These are phyloP conservation scores for Lucilia cuprina DNA, from an alignment of 1,140 invertebrate species.

Conservation along the genomic window DNA sequence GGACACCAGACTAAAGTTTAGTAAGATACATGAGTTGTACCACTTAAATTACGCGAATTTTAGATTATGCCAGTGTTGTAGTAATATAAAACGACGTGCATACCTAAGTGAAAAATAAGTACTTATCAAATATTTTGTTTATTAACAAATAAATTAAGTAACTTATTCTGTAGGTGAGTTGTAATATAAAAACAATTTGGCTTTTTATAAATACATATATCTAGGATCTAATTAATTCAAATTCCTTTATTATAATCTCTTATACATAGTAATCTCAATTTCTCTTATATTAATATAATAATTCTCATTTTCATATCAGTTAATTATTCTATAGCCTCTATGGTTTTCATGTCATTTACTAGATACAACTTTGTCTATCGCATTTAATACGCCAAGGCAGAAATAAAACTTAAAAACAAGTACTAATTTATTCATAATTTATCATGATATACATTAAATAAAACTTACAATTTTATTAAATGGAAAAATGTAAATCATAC, in stretches of 20 bases:
- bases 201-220: neutral
- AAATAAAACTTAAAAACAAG: neutral
- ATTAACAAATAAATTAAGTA: no score
- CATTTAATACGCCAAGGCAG: conserved; percentile 27
- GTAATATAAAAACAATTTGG: neutral
- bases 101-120: no score
- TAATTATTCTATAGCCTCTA: conserved; percentile 29
- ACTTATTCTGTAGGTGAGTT: no score
- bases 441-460: neutral
- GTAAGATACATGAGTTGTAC: no score
- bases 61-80: no score
- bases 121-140: no score
- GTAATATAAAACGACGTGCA: no score
- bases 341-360: conserved; percentile 21
- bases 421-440: neutral
- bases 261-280: neutral
- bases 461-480: neutral
- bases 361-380: conserved; percentile 25
- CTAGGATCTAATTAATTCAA: neutral
- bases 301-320: neutral
- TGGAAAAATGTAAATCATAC: no score
- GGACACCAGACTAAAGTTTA: no score
- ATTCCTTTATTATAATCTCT: neutral
- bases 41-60: no score
- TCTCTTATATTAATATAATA: neutral